Evolutionary conservation across 1,140 invertebrate species (phyloP), one percentile per base, ranked within the genome.

Genomic region (Dreissena polymorpha): DNA sequence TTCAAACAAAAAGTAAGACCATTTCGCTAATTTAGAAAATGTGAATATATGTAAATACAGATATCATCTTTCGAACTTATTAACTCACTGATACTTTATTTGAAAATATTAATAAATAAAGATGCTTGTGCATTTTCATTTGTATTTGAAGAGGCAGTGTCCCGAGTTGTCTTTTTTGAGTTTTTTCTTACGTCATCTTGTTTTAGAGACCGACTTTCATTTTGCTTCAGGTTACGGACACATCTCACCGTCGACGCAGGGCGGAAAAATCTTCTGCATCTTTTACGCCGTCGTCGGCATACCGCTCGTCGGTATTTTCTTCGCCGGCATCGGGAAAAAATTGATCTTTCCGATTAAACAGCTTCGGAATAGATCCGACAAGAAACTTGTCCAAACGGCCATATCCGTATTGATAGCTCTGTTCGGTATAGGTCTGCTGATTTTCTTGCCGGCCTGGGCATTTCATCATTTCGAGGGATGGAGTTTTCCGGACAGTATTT

Each of bases 271-370:
- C 18, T 88, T 91, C 72, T 86, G 86, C 72, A 81, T 87, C 16
- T 75, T 91, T 39, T 91, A 83, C 71, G 89, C 87, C 12, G 53
- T 90, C 16, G 18, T 90, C 14, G 90, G 89, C 14, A 90, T 90
- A 13, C 89, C 89, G 14, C 53, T 90, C 8, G 78, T 83, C 10
- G 84, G 77, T 5, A 23, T 87, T 0, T 71, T 87, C 13, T 65
- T 90, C 21, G 82, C 83, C 0, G 86, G 77, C 0, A 60, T 88
- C 5, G 90, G 90, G 10, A 60, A 83, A 57, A 87, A 86, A 51
- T 49, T 90, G 10, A 71, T 73, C 14, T 78, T 49, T 0, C 82
- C 84, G 2, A 81, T 88, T 21, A 86, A 84, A 23, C 53, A 60
- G 25, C 55, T 88, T 10, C 67, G 82, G 29, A 82, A 23, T 64